Percentiles rank a stretch among this genome's conserved stretches.
Evolutionary conservation across 2,797 vertebrate genomes (phyloP).

Genomic region (Labeo calbasu): DNA sequence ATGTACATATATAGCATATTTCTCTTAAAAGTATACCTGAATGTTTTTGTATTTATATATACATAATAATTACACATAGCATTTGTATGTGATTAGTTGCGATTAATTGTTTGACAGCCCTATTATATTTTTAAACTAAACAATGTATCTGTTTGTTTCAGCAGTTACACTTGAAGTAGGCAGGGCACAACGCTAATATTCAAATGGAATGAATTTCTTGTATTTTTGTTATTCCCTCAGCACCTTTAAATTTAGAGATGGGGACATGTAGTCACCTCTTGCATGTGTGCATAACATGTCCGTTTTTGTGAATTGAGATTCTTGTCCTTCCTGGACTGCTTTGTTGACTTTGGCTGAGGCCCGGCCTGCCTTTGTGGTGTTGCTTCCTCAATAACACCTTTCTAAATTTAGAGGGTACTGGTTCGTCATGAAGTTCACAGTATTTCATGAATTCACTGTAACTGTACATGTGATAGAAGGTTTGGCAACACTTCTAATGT

Average conservation of each 20-base stretch:
- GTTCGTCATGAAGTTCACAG: constrained; percentile 8
- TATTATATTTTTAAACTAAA: too few species aligned
- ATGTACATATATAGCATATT: too few species aligned
- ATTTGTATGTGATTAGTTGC: too few species aligned
- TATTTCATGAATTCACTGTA: background rate
- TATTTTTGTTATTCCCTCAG: background rate
- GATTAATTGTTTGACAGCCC: too few species aligned
- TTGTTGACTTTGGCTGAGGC: background rate
- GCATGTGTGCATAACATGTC: background rate
- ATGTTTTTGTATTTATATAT: too few species aligned
- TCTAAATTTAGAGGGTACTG: constrained; percentile 72
- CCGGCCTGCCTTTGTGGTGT: background rate
- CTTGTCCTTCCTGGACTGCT: background rate
- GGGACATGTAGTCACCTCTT: background rate
- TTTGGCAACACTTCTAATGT: constrained; percentile 13
- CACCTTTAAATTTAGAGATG: background rate
- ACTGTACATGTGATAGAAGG: background rate
- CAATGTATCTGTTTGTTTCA: too few species aligned
- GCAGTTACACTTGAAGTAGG: background rate
- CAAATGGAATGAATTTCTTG: background rate
- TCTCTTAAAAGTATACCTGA: too few species aligned
- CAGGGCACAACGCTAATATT: background rate
- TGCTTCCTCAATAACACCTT: constrained; percentile 59
- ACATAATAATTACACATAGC: too few species aligned
- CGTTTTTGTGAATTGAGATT: background rate